Conservation (phyloP, 2,797 vertebrate genomes). For the Antennarius maculatus region DNA sequence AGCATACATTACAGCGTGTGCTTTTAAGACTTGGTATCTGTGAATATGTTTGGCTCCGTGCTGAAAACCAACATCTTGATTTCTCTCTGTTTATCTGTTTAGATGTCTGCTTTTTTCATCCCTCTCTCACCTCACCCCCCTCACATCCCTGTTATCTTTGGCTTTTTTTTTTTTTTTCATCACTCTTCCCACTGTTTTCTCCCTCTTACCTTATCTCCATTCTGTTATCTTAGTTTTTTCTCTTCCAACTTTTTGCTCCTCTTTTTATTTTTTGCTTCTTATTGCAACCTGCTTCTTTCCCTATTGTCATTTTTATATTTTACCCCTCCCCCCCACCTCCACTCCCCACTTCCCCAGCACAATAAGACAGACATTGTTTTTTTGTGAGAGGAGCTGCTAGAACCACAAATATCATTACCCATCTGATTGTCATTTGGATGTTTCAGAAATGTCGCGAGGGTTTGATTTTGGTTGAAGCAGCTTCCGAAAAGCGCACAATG, state of each 20-base stretch:
- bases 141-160: conserved; percentile 55
- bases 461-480: conserved; percentile 20
- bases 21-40: conserved; percentile 23
- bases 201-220: conserved; percentile 49
- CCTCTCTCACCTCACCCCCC: conserved; percentile 51
- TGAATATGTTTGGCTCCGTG: conserved; percentile 23
- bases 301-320: conserved; percentile 53
- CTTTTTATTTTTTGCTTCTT: conserved; percentile 58
- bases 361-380: conserved; percentile 66
- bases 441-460: conserved; percentile 49
- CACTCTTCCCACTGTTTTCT: conserved; percentile 52
- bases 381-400: conserved; percentile 50
- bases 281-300: conserved; percentile 32
- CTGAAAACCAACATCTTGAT: conserved; percentile 53
- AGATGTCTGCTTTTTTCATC: conserved; percentile 53
- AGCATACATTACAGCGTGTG: conserved; percentile 16
- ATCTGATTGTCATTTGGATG: conserved; percentile 62
- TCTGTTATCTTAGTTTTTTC: conserved; percentile 40
- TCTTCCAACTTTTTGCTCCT: conserved; percentile 34
- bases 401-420: conserved; percentile 66
- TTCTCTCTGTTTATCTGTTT: conserved; percentile 61
- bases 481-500: conserved; percentile 65
- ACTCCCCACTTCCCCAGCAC: conserved; percentile 12
- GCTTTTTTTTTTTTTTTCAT: conserved; percentile 34
- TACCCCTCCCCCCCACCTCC: conserved; percentile 1